These are phyloP conservation scores for Acanthosoma haemorrhoidale DNA, from an alignment of 2,888 invertebrate genomes.

Conservation along the genomic window DNA sequence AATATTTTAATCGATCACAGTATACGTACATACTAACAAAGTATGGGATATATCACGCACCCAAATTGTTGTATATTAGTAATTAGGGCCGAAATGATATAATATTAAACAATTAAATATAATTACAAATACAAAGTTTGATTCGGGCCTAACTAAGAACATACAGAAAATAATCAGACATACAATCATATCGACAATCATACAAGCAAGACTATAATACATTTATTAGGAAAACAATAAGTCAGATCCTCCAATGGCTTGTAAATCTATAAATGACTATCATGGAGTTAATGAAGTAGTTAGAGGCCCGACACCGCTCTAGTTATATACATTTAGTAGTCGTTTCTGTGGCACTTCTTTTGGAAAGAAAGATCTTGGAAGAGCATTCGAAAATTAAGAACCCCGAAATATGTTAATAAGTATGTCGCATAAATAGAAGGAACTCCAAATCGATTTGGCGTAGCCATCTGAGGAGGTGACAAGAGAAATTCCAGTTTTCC, in stretches of 20 bases:
- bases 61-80: conserved; percentile 38
- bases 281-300: conserved; percentile 11
- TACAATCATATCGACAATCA: conserved; percentile 33
- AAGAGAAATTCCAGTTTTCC: conserved; percentile 27
- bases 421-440: conserved; percentile 14
- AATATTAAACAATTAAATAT: conserved; percentile 36
- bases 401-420: not conserved
- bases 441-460: conserved; percentile 2
- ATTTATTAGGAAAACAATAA: conserved; percentile 37
- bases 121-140: conserved; percentile 32
- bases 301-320: conserved; percentile 33
- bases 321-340: conserved; percentile 15
- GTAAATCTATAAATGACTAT: conserved; percentile 23
- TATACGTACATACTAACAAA: conserved; percentile 31
- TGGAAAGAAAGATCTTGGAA: not conserved
- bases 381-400: not conserved
- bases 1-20: conserved; percentile 39
- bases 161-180: conserved; percentile 33
- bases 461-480: conserved; percentile 39
- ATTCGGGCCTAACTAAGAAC: conserved; percentile 40
- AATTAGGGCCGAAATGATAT: conserved; percentile 39
- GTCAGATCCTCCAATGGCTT: conserved; percentile 37
- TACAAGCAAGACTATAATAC: conserved; percentile 39
- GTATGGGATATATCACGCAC: conserved; percentile 33
- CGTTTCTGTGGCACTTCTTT: not conserved